Conservation (phyloP, 2,888 invertebrate species). For the Pheosia gnoma region DNA sequence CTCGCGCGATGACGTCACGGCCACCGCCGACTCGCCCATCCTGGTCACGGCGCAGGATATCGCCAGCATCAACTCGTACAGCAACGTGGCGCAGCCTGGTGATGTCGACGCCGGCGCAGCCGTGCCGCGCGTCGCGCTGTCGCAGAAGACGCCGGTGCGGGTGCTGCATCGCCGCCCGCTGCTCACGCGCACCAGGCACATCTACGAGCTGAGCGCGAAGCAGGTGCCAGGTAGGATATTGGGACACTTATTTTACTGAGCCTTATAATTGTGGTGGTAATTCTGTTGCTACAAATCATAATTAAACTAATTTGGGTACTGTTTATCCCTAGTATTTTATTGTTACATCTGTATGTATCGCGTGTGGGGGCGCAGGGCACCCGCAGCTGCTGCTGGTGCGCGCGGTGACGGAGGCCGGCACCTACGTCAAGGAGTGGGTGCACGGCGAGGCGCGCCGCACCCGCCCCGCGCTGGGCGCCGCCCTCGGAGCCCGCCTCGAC, state of each 20-base stretch:
- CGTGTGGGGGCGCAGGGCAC: conserved; percentile 55
- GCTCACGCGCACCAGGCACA: conserved; percentile 86
- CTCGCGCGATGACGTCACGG: no score
- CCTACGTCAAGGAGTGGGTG: conserved; percentile 98
- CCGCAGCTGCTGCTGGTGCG: conserved; percentile 85
- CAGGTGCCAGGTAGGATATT: conserved; percentile 67
- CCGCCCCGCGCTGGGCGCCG: conserved; percentile 87
- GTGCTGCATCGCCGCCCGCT: conserved; percentile 94
- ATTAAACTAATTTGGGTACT: no score
- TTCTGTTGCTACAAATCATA: background rate
- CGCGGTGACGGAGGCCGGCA: conserved; percentile 94
- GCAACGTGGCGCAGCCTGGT: conserved; percentile 43
- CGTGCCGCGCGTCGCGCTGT: conserved; percentile 57
- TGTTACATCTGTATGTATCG: background rate
- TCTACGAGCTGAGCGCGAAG: conserved; percentile 85
- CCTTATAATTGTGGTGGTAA: background rate
- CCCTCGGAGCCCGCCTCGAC: conserved; percentile 90
- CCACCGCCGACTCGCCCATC: conserved; percentile 8
- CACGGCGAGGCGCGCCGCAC: conserved; percentile 98
- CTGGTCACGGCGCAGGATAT: conserved; percentile 81
- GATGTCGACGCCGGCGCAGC: conserved; percentile 80
- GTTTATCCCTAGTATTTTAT: background rate
- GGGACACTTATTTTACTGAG: background rate
- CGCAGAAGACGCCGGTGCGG: conserved; percentile 95
- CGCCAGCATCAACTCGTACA: conserved; percentile 68